These are phyloP conservation scores for Dyspetes luteomarginatus DNA, from an alignment of 2,888 invertebrate species.

Conservation along the genomic window DNA sequence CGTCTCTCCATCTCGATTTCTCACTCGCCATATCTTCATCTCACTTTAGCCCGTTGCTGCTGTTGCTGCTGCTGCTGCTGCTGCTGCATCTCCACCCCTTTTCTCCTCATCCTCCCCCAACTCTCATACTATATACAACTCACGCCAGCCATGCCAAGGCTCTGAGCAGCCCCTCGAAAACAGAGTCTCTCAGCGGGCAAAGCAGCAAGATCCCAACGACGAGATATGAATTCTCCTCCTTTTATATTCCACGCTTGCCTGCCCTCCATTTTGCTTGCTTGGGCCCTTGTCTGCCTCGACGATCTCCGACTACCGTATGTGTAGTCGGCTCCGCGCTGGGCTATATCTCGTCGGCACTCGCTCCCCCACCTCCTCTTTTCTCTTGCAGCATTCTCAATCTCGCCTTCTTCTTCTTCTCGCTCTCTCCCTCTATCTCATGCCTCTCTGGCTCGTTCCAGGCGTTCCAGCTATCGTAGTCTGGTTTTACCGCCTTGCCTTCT, in stretches of 20 bases:
- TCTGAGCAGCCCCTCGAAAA: slow-evolving; percentile 75
- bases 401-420: slow-evolving; percentile 37
- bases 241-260: slow-evolving; percentile 83
- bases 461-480: slow-evolving; percentile 56
- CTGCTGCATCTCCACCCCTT: slow-evolving; percentile 17
- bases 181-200: slow-evolving; percentile 81
- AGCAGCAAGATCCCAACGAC: slow-evolving; percentile 82
- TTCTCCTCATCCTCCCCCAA: slow-evolving; percentile 40
- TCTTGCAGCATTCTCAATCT: slow-evolving; percentile 60
- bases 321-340: slow-evolving; percentile 73
- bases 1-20: slow-evolving; percentile 54
- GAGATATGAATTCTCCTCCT: slow-evolving; percentile 83
- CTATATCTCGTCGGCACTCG: slow-evolving; percentile 66
- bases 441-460: slow-evolving; percentile 51
- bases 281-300: slow-evolving; percentile 81
- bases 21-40: slow-evolving; percentile 54
- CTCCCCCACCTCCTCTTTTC: slow-evolving; percentile 47
- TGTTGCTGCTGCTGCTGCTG: slow-evolving; percentile 18
- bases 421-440: slow-evolving; percentile 37
- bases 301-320: slow-evolving; percentile 83
- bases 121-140: slow-evolving; percentile 59
- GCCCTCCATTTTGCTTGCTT: slow-evolving; percentile 82
- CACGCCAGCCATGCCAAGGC: slow-evolving; percentile 48
- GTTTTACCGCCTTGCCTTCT: slow-evolving; percentile 49
- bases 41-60: slow-evolving; percentile 24